Conservation (phyloP, 1,140 invertebrate genomes). For the Papilio polytes region DNA sequence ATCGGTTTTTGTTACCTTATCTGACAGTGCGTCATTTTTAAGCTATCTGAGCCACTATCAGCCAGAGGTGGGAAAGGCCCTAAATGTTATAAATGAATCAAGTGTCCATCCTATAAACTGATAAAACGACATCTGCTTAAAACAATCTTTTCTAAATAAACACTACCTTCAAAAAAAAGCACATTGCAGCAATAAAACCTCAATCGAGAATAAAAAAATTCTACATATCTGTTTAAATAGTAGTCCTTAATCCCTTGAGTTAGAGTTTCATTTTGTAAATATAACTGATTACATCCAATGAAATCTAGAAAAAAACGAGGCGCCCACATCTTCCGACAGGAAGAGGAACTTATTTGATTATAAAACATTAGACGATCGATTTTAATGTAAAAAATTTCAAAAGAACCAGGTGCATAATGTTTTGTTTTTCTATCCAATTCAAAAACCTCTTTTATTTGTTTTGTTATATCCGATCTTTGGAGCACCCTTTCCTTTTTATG, state of each 20-base stretch:
- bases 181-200: conserved; percentile 64
- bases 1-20: no score
- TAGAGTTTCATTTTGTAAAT: conserved; percentile 43
- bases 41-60: no score
- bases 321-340: conserved; percentile 77
- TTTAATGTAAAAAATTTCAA: conserved; percentile 57
- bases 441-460: conserved; percentile 65
- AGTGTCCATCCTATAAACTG: conserved; percentile 2
- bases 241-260: conserved; percentile 42
- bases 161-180: conserved; percentile 60
- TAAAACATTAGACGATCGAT: conserved; percentile 69
- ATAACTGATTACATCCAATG: conserved; percentile 43
- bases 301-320: conserved; percentile 60
- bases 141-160: conserved; percentile 67
- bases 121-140: conserved; percentile 69
- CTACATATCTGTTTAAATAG: conserved; percentile 41
- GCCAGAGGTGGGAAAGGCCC: no score
- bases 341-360: conserved; percentile 82
- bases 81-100: background rate
- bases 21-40: no score
- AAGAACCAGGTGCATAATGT: conserved; percentile 71
- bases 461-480: conserved; percentile 69
- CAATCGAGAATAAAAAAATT: conserved; percentile 51
- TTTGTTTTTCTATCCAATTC: conserved; percentile 66
- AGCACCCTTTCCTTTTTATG: conserved; percentile 67